Conservation (phyloP, 2,888 invertebrate genomes). For the Conchocele bisecta region DNA sequence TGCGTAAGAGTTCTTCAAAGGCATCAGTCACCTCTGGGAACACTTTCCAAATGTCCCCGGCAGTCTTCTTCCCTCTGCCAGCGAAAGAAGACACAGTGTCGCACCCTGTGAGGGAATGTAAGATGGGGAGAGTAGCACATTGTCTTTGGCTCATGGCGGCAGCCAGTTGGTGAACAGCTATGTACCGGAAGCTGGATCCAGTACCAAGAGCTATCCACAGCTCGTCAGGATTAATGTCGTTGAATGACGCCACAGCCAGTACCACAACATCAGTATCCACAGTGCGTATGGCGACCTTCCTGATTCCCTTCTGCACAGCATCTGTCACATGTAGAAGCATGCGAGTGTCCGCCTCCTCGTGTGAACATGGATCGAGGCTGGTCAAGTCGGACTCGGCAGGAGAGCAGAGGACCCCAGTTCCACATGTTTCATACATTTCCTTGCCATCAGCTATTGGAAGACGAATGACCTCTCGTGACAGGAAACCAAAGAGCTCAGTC, state of each 20-base stretch:
- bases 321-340: conserved; percentile 28
- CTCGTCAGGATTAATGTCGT: background rate
- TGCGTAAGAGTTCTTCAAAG: background rate
- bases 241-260: background rate
- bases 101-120: conserved; percentile 20
- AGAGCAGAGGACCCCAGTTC: no score
- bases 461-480: conserved; percentile 3
- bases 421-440: no score
- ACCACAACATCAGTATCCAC: conserved; percentile 41
- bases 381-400: no score
- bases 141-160: background rate
- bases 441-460: no score
- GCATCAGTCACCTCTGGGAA: background rate
- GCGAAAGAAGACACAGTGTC: conserved; percentile 17
- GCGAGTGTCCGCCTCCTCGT: conserved; percentile 48
- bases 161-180: conserved; percentile 2
- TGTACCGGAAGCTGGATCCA: background rate
- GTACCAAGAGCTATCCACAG: conserved; percentile 20
- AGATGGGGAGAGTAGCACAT: background rate
- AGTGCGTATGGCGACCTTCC: conserved; percentile 8
- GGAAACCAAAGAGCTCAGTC: conserved; percentile 41
- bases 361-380: no score
- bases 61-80: conserved; percentile 21
- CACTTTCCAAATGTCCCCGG: conserved; percentile 3
- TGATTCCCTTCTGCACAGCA: conserved; percentile 5